Base-by-base conservation (phyloP, 92 coral and sea anemone genomes). In the Paramuricea clavata region DNA sequence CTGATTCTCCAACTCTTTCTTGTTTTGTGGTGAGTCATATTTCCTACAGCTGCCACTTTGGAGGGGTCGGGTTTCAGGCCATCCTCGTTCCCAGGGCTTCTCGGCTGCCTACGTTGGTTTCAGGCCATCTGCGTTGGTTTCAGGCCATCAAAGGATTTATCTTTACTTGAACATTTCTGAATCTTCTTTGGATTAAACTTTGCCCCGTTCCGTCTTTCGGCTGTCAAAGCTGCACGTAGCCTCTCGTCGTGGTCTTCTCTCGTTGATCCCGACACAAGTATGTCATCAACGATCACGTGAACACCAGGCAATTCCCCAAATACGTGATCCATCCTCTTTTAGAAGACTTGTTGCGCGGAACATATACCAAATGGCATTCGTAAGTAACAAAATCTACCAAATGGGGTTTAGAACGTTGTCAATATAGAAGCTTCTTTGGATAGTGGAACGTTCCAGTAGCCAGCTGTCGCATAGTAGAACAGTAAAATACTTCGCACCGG, bases 231-330 rank as follows among this genome's bases (percentile, higher is more conserved):
- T 42, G 65, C 75, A n/a, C 65, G 44, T 61, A 76, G 74, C 49
- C 57, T 85, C 22, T 35, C 59, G 19, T 74, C 83, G 59, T 74
- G 89, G 72, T 84, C 88, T 57, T 74, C 57, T 7, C 31, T 27
- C n/a, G 89, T 85, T 19, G 83, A 56, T 25, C 89, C 89, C 11
- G 79, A 21, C 41, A 85, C 89, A 2, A 85, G 65, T 36, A 85
- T 85, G 49, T 85, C 75, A 74, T 85, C 84, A 31, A 85, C 84
- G 31, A 74, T 59, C 28, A 81, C 84, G 2, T 43, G 49, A 12
- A 85, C 75, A 3, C 83, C 74, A 15, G 49, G 62, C 21, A 74
- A 25, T 6, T 70, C 75, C 12, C 76, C 62, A 27, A 41, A 33
- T 23, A 68, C 34, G 21, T 61, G 19, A 28, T 85, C 84, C 47